These are phyloP conservation scores for Passer montanus DNA, from an alignment of 2,113 vertebrate genomes.

Conservation along the genomic window DNA sequence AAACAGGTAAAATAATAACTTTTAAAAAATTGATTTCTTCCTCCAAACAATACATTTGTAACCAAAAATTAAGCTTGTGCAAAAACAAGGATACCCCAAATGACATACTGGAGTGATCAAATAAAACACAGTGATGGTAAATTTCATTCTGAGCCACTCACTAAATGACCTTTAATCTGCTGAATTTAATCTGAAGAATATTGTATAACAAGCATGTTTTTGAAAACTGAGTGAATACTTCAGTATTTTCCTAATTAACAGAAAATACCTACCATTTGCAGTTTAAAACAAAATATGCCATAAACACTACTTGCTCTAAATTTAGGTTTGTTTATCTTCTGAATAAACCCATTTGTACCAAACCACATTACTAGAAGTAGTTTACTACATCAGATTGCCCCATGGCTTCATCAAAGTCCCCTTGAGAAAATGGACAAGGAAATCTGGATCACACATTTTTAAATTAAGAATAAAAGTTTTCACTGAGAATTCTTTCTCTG, in stretches of 20 bases:
- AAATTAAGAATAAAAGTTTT: neutral
- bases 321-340: neutral
- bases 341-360: neutral
- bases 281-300: neutral
- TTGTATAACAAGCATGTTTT: neutral
- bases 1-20: neutral
- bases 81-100: neutral
- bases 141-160: neutral
- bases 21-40: neutral
- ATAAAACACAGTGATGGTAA: neutral
- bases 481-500: neutral
- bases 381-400: neutral
- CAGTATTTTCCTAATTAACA: neutral
- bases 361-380: neutral
- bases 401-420: neutral
- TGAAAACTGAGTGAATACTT: neutral
- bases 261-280: neutral
- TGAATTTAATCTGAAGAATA: neutral
- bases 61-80: neutral
- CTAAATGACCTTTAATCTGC: neutral
- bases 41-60: neutral
- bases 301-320: neutral
- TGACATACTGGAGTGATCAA: neutral
- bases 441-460: neutral
- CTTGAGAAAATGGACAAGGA: neutral